These are phyloP conservation scores for Mantis religiosa DNA, from an alignment of 2,888 invertebrate species.

Conservation along the genomic window DNA sequence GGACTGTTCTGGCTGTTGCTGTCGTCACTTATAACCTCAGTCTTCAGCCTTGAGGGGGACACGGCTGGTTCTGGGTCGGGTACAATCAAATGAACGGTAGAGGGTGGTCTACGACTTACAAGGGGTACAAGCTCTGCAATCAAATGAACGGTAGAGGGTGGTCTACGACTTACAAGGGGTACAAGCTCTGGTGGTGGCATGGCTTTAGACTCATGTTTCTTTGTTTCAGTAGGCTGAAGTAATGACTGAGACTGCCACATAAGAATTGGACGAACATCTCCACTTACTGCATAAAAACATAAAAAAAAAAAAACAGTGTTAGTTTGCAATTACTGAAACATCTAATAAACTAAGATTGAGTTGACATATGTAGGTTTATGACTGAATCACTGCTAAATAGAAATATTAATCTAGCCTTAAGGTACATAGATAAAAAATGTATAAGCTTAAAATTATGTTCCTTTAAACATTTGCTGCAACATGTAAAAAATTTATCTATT, in stretches of 20 bases:
- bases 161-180: constrained; percentile 59
- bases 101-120: constrained; percentile 60
- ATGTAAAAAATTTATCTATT: too few species aligned
- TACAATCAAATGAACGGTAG: constrained; percentile 34
- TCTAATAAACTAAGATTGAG: too few species aligned
- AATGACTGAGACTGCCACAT: constrained; percentile 11
- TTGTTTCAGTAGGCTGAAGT: background rate
- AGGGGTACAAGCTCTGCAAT: constrained; percentile 56
- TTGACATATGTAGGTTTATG: too few species aligned
- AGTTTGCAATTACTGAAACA: background rate
- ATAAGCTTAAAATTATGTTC: too few species aligned
- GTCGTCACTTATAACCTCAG: constrained; percentile 19
- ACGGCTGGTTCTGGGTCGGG: constrained; percentile 1
- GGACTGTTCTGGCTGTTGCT: background rate
- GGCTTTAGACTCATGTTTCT: constrained; percentile 48
- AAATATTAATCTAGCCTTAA: too few species aligned
- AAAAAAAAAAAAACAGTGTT: background rate
- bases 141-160: too few species aligned
- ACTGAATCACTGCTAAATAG: too few species aligned
- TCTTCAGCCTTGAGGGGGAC: background rate
- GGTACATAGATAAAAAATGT: too few species aligned
- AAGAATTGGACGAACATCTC: background rate
- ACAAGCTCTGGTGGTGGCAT: constrained; percentile 60
- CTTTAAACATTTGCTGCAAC: too few species aligned
- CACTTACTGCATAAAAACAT: background rate